Evolutionary conservation across 2,113 vertebrate species (phyloP).

Genomic region (Cynocephalus volans): DNA sequence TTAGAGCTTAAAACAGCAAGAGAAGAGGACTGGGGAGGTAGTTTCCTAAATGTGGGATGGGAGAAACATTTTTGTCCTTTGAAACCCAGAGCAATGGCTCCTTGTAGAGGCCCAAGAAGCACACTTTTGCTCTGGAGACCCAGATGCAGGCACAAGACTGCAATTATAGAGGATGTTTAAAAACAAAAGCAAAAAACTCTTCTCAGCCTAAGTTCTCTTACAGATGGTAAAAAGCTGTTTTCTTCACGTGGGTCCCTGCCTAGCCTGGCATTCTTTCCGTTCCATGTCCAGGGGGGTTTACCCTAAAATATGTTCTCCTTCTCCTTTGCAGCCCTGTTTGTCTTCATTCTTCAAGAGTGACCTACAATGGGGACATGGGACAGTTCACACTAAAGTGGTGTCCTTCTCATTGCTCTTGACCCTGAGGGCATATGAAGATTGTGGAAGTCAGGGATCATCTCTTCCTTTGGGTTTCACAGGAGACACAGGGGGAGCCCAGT

Average conservation of each 20-base stretch:
- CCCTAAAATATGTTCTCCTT: background rate
- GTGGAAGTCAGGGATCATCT: background rate
- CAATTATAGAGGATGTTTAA: background rate
- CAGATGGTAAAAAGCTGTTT: background rate
- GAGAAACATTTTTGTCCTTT: slow-evolving; percentile 60
- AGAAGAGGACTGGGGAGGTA: background rate
- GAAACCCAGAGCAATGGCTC: background rate
- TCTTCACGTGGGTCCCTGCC: background rate
- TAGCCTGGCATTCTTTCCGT: slow-evolving; percentile 24
- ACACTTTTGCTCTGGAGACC: background rate
- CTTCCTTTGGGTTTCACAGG: background rate
- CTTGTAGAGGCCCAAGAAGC: background rate
- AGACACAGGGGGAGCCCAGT: background rate
- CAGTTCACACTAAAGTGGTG: background rate
- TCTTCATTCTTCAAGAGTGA: background rate
- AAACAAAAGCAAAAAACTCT: background rate
- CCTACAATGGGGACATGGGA: background rate
- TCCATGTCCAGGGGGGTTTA: background rate
- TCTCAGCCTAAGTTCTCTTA: slow-evolving; percentile 25
- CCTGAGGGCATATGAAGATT: background rate
- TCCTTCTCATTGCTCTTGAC: background rate
- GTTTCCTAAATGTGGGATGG: background rate
- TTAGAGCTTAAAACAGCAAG: slow-evolving; percentile 26
- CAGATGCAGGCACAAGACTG: background rate
- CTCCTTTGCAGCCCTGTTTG: background rate